Base-by-base conservation (phyloP, 2,797 vertebrate species). In the Scarus forsteni region DNA sequence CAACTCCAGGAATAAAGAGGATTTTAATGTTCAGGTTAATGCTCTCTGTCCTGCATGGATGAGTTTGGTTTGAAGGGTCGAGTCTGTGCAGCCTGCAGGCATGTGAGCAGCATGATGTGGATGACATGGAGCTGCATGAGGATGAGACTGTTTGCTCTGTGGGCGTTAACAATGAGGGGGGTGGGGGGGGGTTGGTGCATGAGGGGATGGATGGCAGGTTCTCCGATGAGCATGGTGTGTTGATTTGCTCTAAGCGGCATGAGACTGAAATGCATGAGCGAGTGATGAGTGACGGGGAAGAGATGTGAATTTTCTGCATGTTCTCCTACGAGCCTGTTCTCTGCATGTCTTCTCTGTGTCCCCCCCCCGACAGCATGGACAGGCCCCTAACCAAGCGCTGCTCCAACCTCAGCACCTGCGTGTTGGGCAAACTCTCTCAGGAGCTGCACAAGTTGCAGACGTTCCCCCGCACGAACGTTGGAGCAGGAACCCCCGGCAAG, bases 321-420 rank as follows among this genome's bases (percentile, higher is more conserved):
- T 87, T 56, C 59, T 81, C 58, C 86, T 89, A 86, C 93, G 85
- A 92, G 89, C 85, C 88, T 90, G 84, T 85, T 90, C 90, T 92
- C 84, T 94, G 95, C 94, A 94, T 96, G 95, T 90, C 53, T 89
- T 94, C 81, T 90, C 80, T 93, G 75, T 90, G 78, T 84, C 70
- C 80, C 80, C 68, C 76, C 93, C 93, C 88, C 49, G 86, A 94
- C 95, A 98, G 96, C 94, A 93, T 95, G 95, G 95, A 96, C 92
- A 94, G 94, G 91, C 86, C 94, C 81, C 92, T 96, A 93, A 92
- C 95, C 94, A 97, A 98, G 92, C 95, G 95, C 87, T 98, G 96
- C 94, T 95, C 96, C 94, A 96, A 95, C 92, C 96, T 97, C 93
- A 98, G 96, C 93, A 96, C 96, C 93, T 97, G 95, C 75, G 93